Evolutionary conservation across 2,888 invertebrate species (phyloP).

Genomic region (Dione vanillae): DNA sequence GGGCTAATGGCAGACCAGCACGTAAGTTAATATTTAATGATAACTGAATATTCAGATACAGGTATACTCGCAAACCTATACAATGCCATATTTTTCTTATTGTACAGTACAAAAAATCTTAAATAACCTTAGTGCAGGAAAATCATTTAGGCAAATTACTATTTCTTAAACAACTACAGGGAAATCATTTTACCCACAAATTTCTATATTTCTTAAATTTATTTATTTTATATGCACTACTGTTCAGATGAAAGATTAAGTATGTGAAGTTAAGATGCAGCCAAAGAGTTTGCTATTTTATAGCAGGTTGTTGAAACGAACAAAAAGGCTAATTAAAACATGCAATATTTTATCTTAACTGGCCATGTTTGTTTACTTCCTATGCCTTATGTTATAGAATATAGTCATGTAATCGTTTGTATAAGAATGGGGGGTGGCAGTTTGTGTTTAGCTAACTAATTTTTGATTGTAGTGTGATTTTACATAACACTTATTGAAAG

Average conservation of each 20-base stretch:
- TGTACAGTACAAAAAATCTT: not conserved
- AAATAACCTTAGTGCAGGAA: not conserved
- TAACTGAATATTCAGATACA: conserved; percentile 4
- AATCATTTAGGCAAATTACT: not conserved
- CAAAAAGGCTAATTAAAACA: conserved; percentile 17
- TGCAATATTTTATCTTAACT: not conserved
- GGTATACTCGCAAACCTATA: not conserved
- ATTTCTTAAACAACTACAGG: not conserved
- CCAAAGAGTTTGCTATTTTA: conserved; percentile 35
- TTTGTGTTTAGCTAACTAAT: conserved; percentile 7
- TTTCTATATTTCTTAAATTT: conserved; percentile 22
- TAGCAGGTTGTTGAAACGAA: conserved; percentile 45
- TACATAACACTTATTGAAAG: not conserved
- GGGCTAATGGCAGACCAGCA: conserved; percentile 94
- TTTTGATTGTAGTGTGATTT: conserved; percentile 15
- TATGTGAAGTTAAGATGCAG: conserved; percentile 61
- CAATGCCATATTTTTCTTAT: not conserved
- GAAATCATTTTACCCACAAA: not conserved
- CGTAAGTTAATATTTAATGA: conserved; percentile 84
- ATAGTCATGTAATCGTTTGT: not conserved
- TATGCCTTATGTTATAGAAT: not conserved
- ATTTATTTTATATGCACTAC: conserved; percentile 41
- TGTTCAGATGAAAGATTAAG: conserved; percentile 77
- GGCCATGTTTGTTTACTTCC: conserved; percentile 8
- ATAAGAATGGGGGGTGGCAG: not conserved